Percentiles rank a stretch among this genome's conserved stretches.
phyloP scores from a whole-genome alignment of 2,797 vertebrate genomes.

The Neoniphon sammara region DNA sequence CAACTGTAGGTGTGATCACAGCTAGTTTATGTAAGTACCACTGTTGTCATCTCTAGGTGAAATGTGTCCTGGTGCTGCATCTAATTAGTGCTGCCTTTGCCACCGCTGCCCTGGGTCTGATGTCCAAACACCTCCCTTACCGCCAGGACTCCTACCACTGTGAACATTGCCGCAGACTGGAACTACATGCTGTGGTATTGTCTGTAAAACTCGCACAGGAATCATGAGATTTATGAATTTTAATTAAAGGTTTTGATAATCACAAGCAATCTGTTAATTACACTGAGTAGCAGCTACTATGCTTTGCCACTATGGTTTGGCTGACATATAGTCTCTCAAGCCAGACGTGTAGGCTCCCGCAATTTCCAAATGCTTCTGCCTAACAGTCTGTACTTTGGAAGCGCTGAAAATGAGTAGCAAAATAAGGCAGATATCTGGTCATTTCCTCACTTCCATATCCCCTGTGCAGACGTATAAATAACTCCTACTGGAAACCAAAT shows the following conservation, averaged over 20 bases:
- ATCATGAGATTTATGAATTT: neutral
- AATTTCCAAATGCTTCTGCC: too few relatives aligned
- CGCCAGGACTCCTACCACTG: constrained; percentile 87
- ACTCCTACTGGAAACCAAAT: too few relatives aligned
- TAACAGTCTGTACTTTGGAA: too few relatives aligned
- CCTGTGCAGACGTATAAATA: too few relatives aligned
- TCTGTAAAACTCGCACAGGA: constrained; percentile 4
- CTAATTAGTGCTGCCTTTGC: constrained; percentile 84
- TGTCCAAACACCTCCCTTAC: constrained; percentile 86
- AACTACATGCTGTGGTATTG: constrained; percentile 83
- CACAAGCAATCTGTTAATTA: neutral
- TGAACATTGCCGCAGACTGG: constrained; percentile 83
- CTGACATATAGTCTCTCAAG: too few relatives aligned
- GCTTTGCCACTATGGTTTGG: neutral
- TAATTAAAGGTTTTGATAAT: neutral
- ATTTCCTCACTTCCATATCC: too few relatives aligned
- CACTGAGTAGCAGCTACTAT: neutral
- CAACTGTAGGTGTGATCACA: too few relatives aligned
- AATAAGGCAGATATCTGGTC: too few relatives aligned
- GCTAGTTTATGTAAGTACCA: too few relatives aligned
- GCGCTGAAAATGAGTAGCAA: too few relatives aligned
- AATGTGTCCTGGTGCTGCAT: constrained; percentile 81
- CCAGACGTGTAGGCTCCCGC: too few relatives aligned
- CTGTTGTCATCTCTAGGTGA: constrained; percentile 73
- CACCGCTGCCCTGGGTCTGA: constrained; percentile 83